phyloP scores from a whole-genome alignment of 2,888 invertebrate genomes.

The Dichetophora obliterata region DNA sequence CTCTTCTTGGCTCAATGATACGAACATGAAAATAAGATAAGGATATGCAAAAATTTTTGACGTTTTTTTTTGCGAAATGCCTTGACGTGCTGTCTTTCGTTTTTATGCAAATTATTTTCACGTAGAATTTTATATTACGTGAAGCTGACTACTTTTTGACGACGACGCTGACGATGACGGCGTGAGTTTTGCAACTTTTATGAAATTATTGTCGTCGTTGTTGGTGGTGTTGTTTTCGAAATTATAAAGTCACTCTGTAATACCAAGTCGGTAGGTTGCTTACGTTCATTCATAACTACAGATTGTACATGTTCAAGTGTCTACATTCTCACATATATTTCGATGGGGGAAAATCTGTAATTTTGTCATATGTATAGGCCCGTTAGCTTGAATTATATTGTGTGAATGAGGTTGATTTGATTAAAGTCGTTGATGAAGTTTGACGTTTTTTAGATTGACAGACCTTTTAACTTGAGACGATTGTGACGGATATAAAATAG shows the following conservation, averaged over 20 bases:
- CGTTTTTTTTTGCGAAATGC: neutral
- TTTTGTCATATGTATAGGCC: too few species aligned
- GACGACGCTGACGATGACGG: neutral
- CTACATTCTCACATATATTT: too few species aligned
- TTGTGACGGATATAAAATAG: too few species aligned
- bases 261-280: too few species aligned
- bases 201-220: neutral
- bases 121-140: neutral
- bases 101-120: constrained; percentile 36
- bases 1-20: neutral
- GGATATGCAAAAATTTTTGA: constrained; percentile 5
- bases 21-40: neutral
- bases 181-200: constrained; percentile 26
- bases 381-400: too few species aligned
- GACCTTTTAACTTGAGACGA: too few species aligned
- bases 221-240: neutral
- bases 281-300: neutral
- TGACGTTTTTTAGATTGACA: too few species aligned
- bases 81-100: neutral
- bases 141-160: neutral
- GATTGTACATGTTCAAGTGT: too few species aligned
- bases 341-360: too few species aligned
- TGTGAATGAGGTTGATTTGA: too few species aligned
- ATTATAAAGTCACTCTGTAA: neutral
- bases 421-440: too few species aligned